A percentile compares a stretch with the other conserved stretches of the same genome.
Evolutionary conservation across 1,140 invertebrate genomes (phyloP).

Genomic region (Diorhabda sublineata): DNA sequence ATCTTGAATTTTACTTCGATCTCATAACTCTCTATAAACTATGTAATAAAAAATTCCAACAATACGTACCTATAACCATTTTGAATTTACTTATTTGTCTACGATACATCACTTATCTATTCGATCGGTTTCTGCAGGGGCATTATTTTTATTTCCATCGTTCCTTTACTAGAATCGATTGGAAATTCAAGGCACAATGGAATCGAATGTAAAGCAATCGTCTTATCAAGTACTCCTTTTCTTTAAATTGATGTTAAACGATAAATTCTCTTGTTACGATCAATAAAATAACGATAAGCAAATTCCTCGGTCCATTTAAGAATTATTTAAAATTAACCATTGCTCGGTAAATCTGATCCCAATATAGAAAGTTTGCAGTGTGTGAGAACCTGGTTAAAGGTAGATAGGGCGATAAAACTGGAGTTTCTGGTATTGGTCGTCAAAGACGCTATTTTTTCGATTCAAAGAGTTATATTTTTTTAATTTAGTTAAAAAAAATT

Average conservation of each 20-base stretch:
- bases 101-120: not conserved
- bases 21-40: too few relatives aligned
- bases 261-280: slow-evolving; percentile 15
- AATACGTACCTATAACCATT: too few relatives aligned
- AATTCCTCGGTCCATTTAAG: slow-evolving; percentile 15
- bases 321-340: slow-evolving; percentile 18
- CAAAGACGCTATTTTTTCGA: too few relatives aligned
- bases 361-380: not conserved
- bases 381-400: slow-evolving; percentile 13
- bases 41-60: too few relatives aligned
- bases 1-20: too few relatives aligned
- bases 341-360: not conserved
- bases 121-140: not conserved
- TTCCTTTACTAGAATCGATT: slow-evolving; percentile 3
- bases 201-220: slow-evolving; percentile 9
- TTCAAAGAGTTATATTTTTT: too few relatives aligned
- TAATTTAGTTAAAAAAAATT: too few relatives aligned
- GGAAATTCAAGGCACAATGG: slow-evolving; percentile 12
- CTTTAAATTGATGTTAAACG: slow-evolving; percentile 6
- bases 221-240: not conserved
- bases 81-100: too few relatives aligned
- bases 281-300: slow-evolving; percentile 22
- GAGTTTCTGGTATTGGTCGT: not conserved
- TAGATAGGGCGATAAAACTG: slow-evolving; percentile 10
- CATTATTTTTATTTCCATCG: not conserved